These are phyloP conservation scores for Python bivittatus DNA, from an alignment of 2,113 vertebrate genomes.

Conservation along the genomic window DNA sequence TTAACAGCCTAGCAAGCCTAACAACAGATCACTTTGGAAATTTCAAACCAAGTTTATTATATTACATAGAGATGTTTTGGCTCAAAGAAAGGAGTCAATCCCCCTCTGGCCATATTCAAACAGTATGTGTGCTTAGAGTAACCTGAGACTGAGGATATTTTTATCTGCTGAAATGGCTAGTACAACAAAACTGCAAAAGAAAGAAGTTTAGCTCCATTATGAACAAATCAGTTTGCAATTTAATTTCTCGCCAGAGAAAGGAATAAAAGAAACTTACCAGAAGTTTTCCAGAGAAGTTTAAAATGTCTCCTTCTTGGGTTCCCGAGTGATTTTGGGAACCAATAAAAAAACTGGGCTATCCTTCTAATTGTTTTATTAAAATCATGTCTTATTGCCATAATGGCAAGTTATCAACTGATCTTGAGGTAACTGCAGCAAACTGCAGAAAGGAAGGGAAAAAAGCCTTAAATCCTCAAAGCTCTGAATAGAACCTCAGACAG, in stretches of 20 bases:
- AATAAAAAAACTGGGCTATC: constrained; percentile 66
- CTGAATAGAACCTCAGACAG: constrained; percentile 64
- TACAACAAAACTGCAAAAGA: constrained; percentile 8
- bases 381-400: constrained; percentile 69
- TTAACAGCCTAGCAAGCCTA: not conserved
- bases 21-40: not conserved
- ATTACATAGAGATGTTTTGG: not conserved
- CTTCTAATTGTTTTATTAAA: constrained; percentile 73
- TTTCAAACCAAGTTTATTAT: not conserved
- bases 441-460: not conserved
- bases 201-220: constrained; percentile 8
- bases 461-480: constrained; percentile 48
- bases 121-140: not conserved
- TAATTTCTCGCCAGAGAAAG: not conserved
- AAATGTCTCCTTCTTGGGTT: constrained; percentile 64
- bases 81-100: not conserved
- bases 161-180: constrained; percentile 39
- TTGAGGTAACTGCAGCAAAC: constrained; percentile 21
- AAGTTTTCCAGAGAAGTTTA: constrained; percentile 68
- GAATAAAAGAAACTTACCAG: constrained; percentile 62
- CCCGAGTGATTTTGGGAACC: constrained; percentile 68
- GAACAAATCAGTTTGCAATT: constrained; percentile 3
- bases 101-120: not conserved
- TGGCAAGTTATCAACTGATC: constrained; percentile 36
- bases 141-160: not conserved